A percentile compares a stretch with the other conserved stretches of the same genome.
Evolutionary conservation across 2,888 invertebrate species (phyloP).

Genomic region (Tipula lateralis): DNA sequence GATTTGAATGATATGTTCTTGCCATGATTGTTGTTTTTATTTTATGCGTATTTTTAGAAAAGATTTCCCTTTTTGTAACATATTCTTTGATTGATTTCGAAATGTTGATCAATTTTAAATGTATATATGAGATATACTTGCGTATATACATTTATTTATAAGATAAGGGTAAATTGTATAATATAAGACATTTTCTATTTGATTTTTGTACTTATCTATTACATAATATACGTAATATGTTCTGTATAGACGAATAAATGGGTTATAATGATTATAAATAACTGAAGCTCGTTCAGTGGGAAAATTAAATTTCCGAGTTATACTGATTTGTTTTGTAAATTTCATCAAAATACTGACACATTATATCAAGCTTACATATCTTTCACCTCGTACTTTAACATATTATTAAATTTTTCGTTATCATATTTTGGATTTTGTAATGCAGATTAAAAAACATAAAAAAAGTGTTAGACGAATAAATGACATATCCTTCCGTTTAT

Average conservation of each 20-base stretch:
- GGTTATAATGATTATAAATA: neutral
- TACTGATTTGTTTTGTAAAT: neutral
- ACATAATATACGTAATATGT: neutral
- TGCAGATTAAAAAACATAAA: neutral
- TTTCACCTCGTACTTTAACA: neutral
- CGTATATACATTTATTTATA: too few species aligned
- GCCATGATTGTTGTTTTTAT: neutral
- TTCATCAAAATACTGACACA: neutral
- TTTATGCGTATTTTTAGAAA: neutral
- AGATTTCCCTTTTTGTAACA: neutral
- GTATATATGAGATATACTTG: neutral
- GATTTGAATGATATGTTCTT: neutral
- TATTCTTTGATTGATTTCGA: neutral
- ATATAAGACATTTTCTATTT: neutral
- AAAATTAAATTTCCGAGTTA: neutral
- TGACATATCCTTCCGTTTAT: conserved; percentile 19
- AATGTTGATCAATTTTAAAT: neutral
- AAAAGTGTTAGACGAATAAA: neutral
- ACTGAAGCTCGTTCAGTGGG: neutral
- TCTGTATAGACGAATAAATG: neutral
- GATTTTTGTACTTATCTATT: neutral
- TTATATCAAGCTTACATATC: neutral
- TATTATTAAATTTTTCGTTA: neutral
- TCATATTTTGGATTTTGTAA: neutral
- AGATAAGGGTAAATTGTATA: neutral